These are phyloP conservation scores for Pocota personata DNA, from an alignment of 2,888 invertebrate species.

Conservation along the genomic window DNA sequence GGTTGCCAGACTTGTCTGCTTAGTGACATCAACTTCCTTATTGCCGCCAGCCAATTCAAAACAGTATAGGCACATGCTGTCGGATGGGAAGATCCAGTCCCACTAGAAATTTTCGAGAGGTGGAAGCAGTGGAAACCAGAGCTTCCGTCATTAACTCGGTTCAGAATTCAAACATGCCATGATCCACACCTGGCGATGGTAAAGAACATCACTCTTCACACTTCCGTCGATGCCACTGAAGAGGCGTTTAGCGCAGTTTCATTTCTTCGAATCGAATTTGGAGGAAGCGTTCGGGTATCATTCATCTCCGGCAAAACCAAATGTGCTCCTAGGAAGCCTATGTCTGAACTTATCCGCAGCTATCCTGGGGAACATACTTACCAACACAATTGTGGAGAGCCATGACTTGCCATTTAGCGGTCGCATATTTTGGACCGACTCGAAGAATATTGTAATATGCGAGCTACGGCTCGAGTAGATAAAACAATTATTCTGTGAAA, in stretches of 20 bases:
- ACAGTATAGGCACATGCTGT: not conserved
- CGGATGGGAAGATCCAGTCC: slow-evolving; percentile 24
- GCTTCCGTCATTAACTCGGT: not conserved
- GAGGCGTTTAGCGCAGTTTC: slow-evolving; percentile 32
- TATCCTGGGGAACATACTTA: slow-evolving; percentile 8
- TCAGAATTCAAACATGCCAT: slow-evolving; percentile 23
- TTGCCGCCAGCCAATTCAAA: not conserved
- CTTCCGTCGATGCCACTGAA: slow-evolving; percentile 8
- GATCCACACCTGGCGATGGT: slow-evolving; percentile 29
- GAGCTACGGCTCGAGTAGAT: too few relatives aligned
- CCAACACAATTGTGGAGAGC: not conserved
- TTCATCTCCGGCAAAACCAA: slow-evolving; percentile 6
- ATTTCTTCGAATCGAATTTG: not conserved
- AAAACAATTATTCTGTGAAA: too few relatives aligned
- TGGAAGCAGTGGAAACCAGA: slow-evolving; percentile 7
- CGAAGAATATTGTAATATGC: too few relatives aligned
- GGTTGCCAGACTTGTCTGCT: slow-evolving; percentile 6
- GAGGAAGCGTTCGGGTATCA: slow-evolving; percentile 13
- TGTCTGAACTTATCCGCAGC: slow-evolving; percentile 12
- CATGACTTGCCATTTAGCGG: too few relatives aligned
- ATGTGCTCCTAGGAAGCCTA: slow-evolving; percentile 1
- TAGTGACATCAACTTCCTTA: not conserved
- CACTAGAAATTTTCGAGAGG: not conserved
- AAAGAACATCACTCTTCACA: slow-evolving; percentile 61
- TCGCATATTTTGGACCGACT: too few relatives aligned